These are phyloP conservation scores for Sclerurus mexicanus DNA, from an alignment of 2,113 vertebrate genomes.

Conservation along the genomic window DNA sequence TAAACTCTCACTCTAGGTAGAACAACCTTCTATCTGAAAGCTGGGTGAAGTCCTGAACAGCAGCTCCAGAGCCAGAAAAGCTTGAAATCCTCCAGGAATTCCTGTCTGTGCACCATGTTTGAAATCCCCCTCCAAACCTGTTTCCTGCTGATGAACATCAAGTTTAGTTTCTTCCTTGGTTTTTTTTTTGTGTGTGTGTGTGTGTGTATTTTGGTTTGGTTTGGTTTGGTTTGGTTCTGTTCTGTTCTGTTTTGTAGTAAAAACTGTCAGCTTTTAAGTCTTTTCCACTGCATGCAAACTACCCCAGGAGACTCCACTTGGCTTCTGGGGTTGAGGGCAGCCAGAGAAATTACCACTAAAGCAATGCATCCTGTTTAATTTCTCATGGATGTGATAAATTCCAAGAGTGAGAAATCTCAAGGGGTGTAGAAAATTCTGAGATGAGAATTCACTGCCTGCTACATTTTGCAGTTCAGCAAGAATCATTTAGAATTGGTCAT, in stretches of 20 bases:
- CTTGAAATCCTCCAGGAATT: background rate
- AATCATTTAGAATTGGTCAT: background rate
- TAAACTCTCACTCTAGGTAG: background rate
- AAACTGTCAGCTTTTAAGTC: background rate
- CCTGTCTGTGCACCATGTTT: background rate
- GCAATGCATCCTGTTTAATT: background rate
- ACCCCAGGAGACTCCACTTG: background rate
- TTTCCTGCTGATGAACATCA: background rate
- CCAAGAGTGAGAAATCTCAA: background rate
- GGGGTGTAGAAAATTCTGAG: background rate
- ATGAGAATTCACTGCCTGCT: background rate
- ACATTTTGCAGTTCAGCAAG: background rate
- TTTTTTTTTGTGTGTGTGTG: background rate
- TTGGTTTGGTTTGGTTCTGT: too few species aligned
- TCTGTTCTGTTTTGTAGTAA: background rate
- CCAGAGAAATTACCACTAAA: background rate
- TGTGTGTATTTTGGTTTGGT: too few species aligned
- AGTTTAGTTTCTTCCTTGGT: too few species aligned
- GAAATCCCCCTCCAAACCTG: background rate
- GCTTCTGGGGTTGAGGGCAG: background rate
- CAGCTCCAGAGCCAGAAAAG: background rate
- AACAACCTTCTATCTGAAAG: background rate
- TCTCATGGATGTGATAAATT: background rate
- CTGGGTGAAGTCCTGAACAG: background rate
- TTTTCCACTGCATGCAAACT: background rate